Evolutionary conservation across 2,888 invertebrate species (phyloP).

Genomic region (Tryphoninae sp.): DNA sequence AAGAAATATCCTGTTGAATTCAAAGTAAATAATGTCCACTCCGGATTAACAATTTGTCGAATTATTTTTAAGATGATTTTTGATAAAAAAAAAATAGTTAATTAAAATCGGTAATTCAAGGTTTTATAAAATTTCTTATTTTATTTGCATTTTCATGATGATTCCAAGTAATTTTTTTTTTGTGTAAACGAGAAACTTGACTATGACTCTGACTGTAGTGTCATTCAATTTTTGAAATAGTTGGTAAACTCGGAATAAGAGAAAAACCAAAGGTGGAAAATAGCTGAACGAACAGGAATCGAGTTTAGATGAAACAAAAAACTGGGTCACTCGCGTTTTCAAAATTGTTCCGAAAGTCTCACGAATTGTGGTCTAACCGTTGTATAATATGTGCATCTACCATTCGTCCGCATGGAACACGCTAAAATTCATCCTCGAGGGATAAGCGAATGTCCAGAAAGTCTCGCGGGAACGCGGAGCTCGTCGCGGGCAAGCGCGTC

Average conservation of each 20-base stretch:
- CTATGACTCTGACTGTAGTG: no score
- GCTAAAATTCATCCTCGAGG: conserved; percentile 11
- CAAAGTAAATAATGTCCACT: neutral
- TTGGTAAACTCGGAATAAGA: no score
- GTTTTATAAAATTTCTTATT: no score
- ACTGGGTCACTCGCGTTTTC: conserved; percentile 55
- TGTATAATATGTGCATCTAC: neutral
- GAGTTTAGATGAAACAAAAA: conserved; percentile 26
- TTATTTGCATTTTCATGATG: no score
- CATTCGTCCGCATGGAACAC: conserved; percentile 20
- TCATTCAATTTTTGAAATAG: no score
- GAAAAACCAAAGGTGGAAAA: no score
- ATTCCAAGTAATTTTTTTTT: no score
- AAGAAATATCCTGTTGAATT: neutral
- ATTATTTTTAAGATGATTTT: no score
- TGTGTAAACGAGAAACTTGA: no score
- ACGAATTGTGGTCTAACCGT: conserved; percentile 34
- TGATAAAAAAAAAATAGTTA: no score
- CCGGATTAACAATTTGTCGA: no score
- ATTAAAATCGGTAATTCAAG: no score
- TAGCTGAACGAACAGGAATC: neutral
- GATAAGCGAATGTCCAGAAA: conserved; percentile 19
- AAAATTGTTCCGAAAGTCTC: conserved; percentile 23
- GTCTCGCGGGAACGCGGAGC: conserved; percentile 20
- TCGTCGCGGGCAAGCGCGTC: conserved; percentile 21